A percentile compares a stretch with the other conserved stretches of the same genome.
These are phyloP conservation scores for Tauraco hartlaubi DNA, from an alignment of 2,797 vertebrate genomes.

Conservation along the genomic window DNA sequence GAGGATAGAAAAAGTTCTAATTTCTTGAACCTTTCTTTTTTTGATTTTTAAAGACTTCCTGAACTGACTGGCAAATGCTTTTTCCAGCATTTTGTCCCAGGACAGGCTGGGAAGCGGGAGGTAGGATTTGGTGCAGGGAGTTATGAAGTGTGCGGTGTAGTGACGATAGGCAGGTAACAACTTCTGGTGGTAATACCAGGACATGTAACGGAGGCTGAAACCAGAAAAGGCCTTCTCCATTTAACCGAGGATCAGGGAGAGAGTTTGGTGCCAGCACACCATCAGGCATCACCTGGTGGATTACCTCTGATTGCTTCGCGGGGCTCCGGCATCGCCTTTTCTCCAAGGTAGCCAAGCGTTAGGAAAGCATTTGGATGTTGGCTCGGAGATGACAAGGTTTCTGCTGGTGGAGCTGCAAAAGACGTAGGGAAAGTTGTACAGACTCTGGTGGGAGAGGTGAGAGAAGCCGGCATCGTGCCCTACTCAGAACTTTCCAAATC, in stretches of 20 bases:
- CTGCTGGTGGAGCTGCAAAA: background rate
- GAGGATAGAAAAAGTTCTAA: background rate
- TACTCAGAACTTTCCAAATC: background rate
- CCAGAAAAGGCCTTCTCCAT: background rate
- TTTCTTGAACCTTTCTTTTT: background rate
- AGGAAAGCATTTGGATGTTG: background rate
- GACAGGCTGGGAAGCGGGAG: slow-evolving; percentile 15
- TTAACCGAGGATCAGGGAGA: background rate
- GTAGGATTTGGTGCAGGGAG: background rate
- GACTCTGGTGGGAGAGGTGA: background rate
- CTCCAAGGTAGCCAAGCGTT: background rate
- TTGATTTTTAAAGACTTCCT: background rate
- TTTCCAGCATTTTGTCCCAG: background rate
- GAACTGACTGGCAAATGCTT: slow-evolving; percentile 20
- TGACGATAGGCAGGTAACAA: slow-evolving; percentile 48
- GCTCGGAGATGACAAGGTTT: background rate
- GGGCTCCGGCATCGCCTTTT: background rate
- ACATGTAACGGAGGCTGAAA: background rate
- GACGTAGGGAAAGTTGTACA: background rate
- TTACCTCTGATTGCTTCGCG: background rate
- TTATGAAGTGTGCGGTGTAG: slow-evolving; percentile 22
- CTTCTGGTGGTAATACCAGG: slow-evolving; percentile 49
- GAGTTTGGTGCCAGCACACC: background rate
- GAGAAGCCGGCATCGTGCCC: background rate
- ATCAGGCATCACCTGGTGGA: background rate